Evolutionary conservation across 2,113 vertebrate species (phyloP).

Genomic region (Alligator mississippiensis): DNA sequence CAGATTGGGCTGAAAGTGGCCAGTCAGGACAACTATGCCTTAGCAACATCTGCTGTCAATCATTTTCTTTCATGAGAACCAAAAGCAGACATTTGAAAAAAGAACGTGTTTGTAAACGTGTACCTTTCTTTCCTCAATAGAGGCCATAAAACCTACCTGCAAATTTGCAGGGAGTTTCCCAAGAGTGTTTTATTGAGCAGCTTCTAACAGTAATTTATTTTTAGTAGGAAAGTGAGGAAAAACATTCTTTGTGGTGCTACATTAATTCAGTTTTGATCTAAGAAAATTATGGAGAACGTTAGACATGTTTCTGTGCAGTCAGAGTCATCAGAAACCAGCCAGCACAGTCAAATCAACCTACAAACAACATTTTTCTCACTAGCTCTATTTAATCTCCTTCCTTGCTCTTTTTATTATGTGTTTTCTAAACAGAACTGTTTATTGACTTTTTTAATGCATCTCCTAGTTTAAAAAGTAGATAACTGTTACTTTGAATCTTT

Average conservation of each 20-base stretch:
- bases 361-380: background rate
- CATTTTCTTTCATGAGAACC: background rate
- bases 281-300: background rate
- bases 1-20: background rate
- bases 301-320: background rate
- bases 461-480: background rate
- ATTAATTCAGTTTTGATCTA: background rate
- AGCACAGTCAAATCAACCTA: background rate
- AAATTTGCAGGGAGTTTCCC: background rate
- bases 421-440: background rate
- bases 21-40: background rate
- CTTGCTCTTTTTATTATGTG: background rate
- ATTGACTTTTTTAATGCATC: background rate
- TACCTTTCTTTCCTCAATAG: background rate
- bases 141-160: background rate
- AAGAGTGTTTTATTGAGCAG: background rate
- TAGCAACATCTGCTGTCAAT: background rate
- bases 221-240: background rate
- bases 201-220: background rate
- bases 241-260: background rate
- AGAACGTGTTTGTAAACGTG: background rate
- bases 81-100: background rate
- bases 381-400: background rate
- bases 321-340: background rate
- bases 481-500: background rate